phyloP scores from a whole-genome alignment of 2,888 invertebrate genomes.

The Chirona hameri region DNA sequence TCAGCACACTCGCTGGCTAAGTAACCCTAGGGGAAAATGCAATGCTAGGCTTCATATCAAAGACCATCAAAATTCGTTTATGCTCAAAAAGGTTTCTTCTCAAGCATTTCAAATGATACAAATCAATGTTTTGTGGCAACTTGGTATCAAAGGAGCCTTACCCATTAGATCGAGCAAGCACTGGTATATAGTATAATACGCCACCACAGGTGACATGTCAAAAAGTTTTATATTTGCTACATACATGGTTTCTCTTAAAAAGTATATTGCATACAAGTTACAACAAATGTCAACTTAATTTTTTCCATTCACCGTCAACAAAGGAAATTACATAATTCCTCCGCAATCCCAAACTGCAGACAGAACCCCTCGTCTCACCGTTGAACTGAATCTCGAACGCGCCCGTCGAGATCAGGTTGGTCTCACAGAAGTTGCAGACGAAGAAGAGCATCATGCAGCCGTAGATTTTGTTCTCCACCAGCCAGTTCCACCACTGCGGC shows the following conservation, averaged over 20 bases:
- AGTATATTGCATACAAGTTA: background rate
- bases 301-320: background rate
- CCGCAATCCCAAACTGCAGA: too few species aligned
- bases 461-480: constrained; percentile 88
- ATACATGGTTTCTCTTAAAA: constrained; percentile 6
- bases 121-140: background rate
- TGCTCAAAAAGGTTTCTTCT: constrained; percentile 5
- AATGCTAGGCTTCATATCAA: background rate
- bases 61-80: background rate
- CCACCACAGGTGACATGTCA: background rate
- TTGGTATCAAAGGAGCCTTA: too few species aligned
- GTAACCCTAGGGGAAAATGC: background rate
- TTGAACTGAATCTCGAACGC: constrained; percentile 95
- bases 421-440: constrained; percentile 87
- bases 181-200: background rate
- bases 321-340: constrained; percentile 35
- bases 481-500: constrained; percentile 85
- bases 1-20: background rate
- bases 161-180: too few species aligned
- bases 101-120: background rate
- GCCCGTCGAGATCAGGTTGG: constrained; percentile 70
- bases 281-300: background rate
- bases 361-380: too few species aligned
- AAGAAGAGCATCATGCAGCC: constrained; percentile 97
- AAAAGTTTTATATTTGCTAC: background rate